These are phyloP conservation scores for Naja naja DNA, from an alignment of 2,113 vertebrate species.

Conservation along the genomic window DNA sequence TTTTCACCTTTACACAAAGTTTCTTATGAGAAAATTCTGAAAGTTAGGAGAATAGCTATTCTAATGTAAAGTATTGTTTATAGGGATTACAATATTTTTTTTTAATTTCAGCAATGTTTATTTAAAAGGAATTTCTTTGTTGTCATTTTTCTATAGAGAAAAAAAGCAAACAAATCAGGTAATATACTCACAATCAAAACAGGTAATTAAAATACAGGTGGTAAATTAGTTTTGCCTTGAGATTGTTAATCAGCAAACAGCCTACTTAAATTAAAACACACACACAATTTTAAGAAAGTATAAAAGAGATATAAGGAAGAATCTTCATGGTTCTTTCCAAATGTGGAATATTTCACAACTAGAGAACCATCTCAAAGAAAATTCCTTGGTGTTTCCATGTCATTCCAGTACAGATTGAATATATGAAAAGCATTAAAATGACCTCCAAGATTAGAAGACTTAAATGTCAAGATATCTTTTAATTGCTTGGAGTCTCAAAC, in stretches of 20 bases:
- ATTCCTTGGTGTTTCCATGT: neutral
- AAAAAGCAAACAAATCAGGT: neutral
- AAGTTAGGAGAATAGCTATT: neutral
- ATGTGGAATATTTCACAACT: neutral
- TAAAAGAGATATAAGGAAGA: neutral
- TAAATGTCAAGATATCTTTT: neutral
- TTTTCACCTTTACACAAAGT: neutral
- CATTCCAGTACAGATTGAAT: neutral
- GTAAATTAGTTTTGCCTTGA: neutral
- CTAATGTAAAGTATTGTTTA: neutral
- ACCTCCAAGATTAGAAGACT: neutral
- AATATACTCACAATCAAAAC: neutral
- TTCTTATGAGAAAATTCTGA: neutral
- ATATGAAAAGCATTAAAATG: neutral
- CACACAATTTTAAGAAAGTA: neutral
- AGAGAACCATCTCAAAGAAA: neutral
- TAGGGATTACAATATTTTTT: neutral
- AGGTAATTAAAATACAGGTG: neutral
- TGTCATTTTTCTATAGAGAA: neutral
- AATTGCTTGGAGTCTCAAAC: neutral
- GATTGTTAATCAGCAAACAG: neutral
- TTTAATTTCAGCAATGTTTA: neutral
- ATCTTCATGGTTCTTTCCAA: neutral
- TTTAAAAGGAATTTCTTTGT: neutral
- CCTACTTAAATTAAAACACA: neutral